Evolutionary conservation across 2,888 invertebrate species (phyloP).

Genomic region (Sceliomorpha sp.): DNA sequence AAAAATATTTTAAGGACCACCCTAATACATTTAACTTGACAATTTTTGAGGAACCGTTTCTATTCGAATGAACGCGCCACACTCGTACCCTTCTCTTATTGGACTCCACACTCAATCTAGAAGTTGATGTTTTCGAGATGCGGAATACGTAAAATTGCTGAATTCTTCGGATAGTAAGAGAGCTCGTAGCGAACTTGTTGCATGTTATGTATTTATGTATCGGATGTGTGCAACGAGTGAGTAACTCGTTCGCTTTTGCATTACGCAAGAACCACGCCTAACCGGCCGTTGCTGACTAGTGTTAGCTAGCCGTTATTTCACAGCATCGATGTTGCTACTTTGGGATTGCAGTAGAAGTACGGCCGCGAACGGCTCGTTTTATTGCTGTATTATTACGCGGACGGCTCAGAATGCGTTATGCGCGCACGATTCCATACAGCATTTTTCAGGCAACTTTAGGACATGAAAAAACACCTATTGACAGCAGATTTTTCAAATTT

Average conservation of each 20-base stretch:
- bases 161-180: slow-evolving; percentile 33
- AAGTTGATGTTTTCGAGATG: slow-evolving; percentile 29
- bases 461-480: neutral
- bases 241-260: slow-evolving; percentile 65
- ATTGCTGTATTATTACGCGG: slow-evolving; percentile 44
- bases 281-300: slow-evolving; percentile 46
- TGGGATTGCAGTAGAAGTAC: neutral
- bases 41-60: no score
- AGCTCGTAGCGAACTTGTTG: slow-evolving; percentile 3
- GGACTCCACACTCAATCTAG: no score
- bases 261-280: slow-evolving; percentile 62
- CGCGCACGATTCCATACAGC: slow-evolving; percentile 17
- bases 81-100: no score
- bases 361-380: slow-evolving; percentile 27
- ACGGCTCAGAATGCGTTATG: slow-evolving; percentile 11
- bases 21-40: no score
- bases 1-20: no score
- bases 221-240: slow-evolving; percentile 64
- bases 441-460: neutral
- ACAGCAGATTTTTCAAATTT: neutral
- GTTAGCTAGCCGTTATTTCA: slow-evolving; percentile 36
- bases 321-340: slow-evolving; percentile 41
- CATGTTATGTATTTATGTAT: slow-evolving; percentile 19
- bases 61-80: no score
- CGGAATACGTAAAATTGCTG: slow-evolving; percentile 42